Percentiles rank a stretch among this genome's conserved stretches.
Evolutionary conservation across 2,113 vertebrate species (phyloP).

Genomic region (Nymphicus hollandicus): DNA sequence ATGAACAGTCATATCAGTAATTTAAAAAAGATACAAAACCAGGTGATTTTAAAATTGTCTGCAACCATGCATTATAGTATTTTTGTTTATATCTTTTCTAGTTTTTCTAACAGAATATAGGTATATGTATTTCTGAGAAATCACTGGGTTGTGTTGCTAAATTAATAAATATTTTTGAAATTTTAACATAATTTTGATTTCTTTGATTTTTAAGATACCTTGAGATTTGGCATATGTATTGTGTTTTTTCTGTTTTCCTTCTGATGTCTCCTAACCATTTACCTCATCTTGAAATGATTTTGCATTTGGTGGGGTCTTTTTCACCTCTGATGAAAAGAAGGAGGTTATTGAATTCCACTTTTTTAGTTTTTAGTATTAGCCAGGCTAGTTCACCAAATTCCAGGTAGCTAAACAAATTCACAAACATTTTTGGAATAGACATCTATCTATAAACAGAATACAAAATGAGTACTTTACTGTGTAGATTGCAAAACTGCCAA

Average conservation of each 20-base stretch:
- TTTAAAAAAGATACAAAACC: neutral
- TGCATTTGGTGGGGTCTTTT: neutral
- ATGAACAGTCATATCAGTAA: neutral
- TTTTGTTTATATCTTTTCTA: neutral
- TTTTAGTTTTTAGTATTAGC: neutral
- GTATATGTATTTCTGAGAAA: neutral
- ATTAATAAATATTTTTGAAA: constrained; percentile 42
- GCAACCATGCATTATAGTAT: neutral
- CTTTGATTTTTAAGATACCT: neutral
- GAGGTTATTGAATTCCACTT: neutral
- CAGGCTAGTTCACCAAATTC: neutral
- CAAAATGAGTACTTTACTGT: neutral
- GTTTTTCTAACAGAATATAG: neutral
- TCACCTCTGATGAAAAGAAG: neutral
- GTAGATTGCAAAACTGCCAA: neutral
- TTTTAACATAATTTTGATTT: neutral
- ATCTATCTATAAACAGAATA: neutral
- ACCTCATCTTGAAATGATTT: neutral
- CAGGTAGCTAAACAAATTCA: neutral
- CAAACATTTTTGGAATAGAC: neutral
- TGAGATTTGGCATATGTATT: neutral
- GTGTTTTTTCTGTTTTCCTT: neutral
- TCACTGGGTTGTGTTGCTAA: neutral
- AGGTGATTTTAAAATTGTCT: neutral
- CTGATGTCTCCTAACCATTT: neutral